phyloP scores from a whole-genome alignment of 2,888 invertebrate species.

The Lasioglossum figueresi region DNA sequence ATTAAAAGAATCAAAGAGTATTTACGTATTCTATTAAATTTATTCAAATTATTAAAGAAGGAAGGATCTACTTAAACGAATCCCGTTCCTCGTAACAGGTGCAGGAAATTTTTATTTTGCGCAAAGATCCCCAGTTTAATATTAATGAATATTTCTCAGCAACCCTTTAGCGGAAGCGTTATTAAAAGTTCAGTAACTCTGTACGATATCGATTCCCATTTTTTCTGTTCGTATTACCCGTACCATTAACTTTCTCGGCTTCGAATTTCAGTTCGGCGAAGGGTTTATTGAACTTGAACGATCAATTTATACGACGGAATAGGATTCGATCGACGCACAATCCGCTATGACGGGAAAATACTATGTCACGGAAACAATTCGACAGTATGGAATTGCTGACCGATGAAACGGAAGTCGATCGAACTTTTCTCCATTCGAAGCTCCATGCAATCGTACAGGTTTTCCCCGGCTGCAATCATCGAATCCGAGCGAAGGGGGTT shows the following conservation, averaged over 20 bases:
- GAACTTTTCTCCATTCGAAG: slow-evolving; percentile 64
- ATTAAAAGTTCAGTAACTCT: not conserved
- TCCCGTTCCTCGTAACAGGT: not conserved
- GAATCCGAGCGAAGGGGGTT: slow-evolving; percentile 26
- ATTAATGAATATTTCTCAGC: not conserved
- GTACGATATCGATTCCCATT: not conserved
- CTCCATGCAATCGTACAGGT: slow-evolving; percentile 54
- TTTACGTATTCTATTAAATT: no score
- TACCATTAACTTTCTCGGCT: not conserved
- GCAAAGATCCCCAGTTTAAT: not conserved
- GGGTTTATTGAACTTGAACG: slow-evolving; percentile 34
- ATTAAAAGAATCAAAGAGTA: no score
- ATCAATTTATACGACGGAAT: slow-evolving; percentile 44
- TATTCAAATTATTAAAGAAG: no score
- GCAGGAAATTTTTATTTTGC: not conserved
- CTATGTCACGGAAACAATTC: slow-evolving; percentile 71
- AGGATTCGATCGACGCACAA: slow-evolving; percentile 46
- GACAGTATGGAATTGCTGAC: slow-evolving; percentile 66
- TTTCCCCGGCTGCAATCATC: slow-evolving; percentile 46
- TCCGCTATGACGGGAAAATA: slow-evolving; percentile 54
- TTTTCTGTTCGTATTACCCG: not conserved
- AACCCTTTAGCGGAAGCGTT: not conserved
- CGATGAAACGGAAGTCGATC: slow-evolving; percentile 65
- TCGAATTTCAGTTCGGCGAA: not conserved
- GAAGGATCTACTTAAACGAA: not conserved